Evolutionary conservation across 1,140 invertebrate genomes (phyloP).

Genomic region (Maconellicoccus hirsutus): DNA sequence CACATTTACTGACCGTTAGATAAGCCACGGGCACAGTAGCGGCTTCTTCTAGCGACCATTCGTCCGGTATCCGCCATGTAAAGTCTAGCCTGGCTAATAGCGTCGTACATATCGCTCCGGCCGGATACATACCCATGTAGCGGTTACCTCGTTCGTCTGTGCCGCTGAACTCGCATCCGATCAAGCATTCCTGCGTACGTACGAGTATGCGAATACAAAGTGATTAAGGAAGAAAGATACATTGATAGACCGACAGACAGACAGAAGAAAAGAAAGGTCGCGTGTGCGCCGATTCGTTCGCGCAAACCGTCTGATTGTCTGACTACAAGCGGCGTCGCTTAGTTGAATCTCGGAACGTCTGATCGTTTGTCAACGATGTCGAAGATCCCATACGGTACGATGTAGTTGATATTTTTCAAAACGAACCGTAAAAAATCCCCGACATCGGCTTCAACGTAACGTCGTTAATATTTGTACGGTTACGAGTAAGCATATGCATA

Average conservation of each 20-base stretch:
- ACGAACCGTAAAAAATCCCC: constrained; percentile 7
- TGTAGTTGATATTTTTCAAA: background rate
- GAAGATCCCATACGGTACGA: constrained; percentile 7
- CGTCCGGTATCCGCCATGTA: constrained; percentile 77
- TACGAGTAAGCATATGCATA: too few relatives aligned
- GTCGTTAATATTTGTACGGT: too few relatives aligned
- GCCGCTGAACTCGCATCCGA: constrained; percentile 90
- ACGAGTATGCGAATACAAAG: too few relatives aligned
- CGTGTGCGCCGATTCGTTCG: too few relatives aligned
- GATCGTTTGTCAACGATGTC: background rate
- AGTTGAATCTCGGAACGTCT: too few relatives aligned
- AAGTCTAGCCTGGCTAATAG: constrained; percentile 67
- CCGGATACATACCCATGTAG: constrained; percentile 86
- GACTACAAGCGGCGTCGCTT: too few relatives aligned
- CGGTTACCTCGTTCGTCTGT: constrained; percentile 55
- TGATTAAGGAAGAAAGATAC: too few relatives aligned
- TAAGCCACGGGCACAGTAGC: constrained; percentile 89
- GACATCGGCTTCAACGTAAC: background rate
- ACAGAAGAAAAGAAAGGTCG: too few relatives aligned
- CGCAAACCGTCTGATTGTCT: too few relatives aligned
- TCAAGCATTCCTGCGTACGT: constrained; percentile 46
- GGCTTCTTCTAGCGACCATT: constrained; percentile 85
- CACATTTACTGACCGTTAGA: constrained; percentile 48
- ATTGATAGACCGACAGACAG: too few relatives aligned
- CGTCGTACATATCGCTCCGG: constrained; percentile 77